Evolutionary conservation across 2,113 vertebrate species (phyloP).

Genomic region (Semicossyphus pulcher): DNA sequence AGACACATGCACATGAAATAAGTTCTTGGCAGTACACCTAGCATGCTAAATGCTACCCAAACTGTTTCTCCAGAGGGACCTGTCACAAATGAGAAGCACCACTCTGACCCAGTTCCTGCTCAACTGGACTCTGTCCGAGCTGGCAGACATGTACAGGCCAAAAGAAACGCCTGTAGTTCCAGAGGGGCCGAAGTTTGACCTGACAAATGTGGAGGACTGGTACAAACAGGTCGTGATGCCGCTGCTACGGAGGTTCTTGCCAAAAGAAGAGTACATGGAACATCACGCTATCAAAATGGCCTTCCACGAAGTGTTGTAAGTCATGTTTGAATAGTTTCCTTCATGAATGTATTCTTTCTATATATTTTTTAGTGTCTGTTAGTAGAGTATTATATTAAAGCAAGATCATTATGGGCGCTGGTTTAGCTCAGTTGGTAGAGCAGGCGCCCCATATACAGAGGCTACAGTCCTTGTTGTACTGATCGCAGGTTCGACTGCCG

Average conservation of each 20-base stretch:
- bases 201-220: conserved; percentile 76
- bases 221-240: conserved; percentile 76
- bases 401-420: too few relatives aligned
- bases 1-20: background rate
- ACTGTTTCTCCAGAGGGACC: conserved; percentile 68
- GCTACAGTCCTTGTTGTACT: too few relatives aligned
- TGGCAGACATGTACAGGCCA: conserved; percentile 70
- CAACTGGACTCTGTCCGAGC: conserved; percentile 80
- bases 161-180: background rate
- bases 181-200: conserved; percentile 45
- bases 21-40: background rate
- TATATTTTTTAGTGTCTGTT: background rate
- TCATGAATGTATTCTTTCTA: background rate
- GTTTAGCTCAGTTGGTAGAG: too few relatives aligned
- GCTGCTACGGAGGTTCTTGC: conserved; percentile 69
- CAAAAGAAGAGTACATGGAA: conserved; percentile 22
- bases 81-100: conserved; percentile 67
- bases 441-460: too few relatives aligned
- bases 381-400: background rate
- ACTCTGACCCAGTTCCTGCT: conserved; percentile 79
- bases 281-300: conserved; percentile 64
- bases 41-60: too few relatives aligned
- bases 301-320: conserved; percentile 82
- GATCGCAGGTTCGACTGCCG: too few relatives aligned
- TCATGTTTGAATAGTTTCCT: background rate